Conservation (phyloP, 1,140 invertebrate genomes). For the Dryas iulia region DNA sequence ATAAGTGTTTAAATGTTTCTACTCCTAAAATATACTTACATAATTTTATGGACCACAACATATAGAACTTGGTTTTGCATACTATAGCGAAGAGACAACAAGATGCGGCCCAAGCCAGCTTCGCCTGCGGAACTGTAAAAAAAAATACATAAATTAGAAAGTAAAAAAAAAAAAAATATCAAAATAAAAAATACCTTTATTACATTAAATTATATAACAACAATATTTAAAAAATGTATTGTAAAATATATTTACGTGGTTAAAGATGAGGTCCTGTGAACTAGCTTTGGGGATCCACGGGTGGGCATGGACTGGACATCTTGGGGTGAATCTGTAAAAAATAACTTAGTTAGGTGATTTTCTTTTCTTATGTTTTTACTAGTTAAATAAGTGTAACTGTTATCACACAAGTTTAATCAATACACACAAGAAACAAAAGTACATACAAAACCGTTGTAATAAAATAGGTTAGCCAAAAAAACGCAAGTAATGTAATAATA, state of each 20-base stretch:
- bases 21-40: conserved; percentile 82
- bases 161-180: too few relatives aligned
- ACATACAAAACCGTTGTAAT: too few relatives aligned
- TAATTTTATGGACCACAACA: conserved; percentile 92
- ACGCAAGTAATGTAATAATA: too few relatives aligned
- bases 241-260: conserved; percentile 66
- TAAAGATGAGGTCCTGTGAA: conserved; percentile 70
- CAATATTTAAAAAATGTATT: too few relatives aligned
- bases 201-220: too few relatives aligned
- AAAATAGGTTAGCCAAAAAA: too few relatives aligned
- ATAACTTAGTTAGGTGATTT: too few relatives aligned
- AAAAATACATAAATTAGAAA: conserved; percentile 5
- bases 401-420: too few relatives aligned
- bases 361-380: background rate
- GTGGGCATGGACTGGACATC: conserved; percentile 43
- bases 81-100: conserved; percentile 93
- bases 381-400: too few relatives aligned
- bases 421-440: too few relatives aligned
- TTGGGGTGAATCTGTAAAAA: conserved; percentile 54
- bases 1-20: too few relatives aligned
- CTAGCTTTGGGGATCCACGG: conserved; percentile 63
- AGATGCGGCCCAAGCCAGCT: conserved; percentile 88
- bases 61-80: conserved; percentile 89
- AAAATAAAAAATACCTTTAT: too few relatives aligned
- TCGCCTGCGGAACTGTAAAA: conserved; percentile 82